Base-by-base conservation (phyloP, 2,113 vertebrate genomes). In the Malurus melanocephalus region DNA sequence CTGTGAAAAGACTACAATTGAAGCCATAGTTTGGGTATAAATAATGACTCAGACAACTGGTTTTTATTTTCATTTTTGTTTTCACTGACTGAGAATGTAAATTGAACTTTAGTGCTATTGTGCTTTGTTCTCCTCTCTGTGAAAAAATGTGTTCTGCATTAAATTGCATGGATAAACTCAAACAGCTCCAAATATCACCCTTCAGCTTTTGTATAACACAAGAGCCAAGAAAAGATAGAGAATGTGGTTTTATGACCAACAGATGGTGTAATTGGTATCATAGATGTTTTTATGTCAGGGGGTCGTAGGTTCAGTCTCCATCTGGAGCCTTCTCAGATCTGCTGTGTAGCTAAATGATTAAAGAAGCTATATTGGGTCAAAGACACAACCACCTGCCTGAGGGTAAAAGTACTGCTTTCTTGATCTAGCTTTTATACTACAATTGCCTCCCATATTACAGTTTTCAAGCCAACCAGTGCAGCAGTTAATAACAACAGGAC, bases 11-110 rank as follows among this genome's bases (percentile, higher is more conserved):
- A 84, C 24, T 87, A 40, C 73, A 95, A 93, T 67, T 84, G 84
- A 94, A 96, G 85, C 64, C 52, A 61, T 26, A 79, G 74, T 92
- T 91, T 67, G 61, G 53, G 67, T 95, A 96, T 87, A 97, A 96
- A 95, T 94, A 96, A 96, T 92, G 56, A 92, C 56, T 85, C 61
- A 84, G 87, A 96, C 97, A 97, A 97, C 94, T 98, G 97, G 5
- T 97, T 97, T 96, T 94, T 97, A 97, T 98, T 98, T 98, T 96
- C 96, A 95, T 96, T 97, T 96, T 97, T 97, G 93, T 96, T 97
- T 97, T 97, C 97, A 96, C 96, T 96, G 97, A 97, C 95, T 95
- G 95, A 96, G 97, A 97, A 98, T 97, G 96, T 97, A 97, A 97
- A 97, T 96, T 97, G 96, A 97, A 96, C 95, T 97, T 95, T 69